Base-by-base conservation (phyloP, 1,140 invertebrate genomes). In the Camponotus floridanus region DNA sequence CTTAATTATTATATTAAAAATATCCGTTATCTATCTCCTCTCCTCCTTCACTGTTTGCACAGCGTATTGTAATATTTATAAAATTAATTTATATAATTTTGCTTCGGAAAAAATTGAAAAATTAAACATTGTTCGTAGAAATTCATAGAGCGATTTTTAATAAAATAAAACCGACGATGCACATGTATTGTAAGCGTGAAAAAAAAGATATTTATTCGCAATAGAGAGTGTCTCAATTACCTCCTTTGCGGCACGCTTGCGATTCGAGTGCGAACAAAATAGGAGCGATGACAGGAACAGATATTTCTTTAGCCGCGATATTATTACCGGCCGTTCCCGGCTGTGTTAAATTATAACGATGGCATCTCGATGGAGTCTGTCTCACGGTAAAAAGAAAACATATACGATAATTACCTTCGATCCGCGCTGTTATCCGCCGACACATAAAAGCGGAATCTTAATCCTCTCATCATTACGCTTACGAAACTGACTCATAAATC, bases 401-500 rank as follows among this genome's bases (percentile, higher is more conserved):
- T 65, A 85, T 86, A 83, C 90, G 86, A 87, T 90, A 91, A 90
- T 85, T 89, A 83, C 33, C 79, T 74, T 83, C 68, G 79, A 83
- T 81, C 55, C 51, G 18, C 48, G 67, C 48, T 39, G 79, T 81
- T 73, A 81, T 83, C 68, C 79, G 55, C 79, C 79, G 68, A 83
- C 79, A 83, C 68, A 59, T 83, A 74, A 83, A 83, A 74, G 79
- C 55, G 79, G 79, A 83, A 83, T 76, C 83, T 85, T 57, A 85
- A 85, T 85, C 73, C 73, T 78, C 31, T 45, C 83, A 62, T 85
- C 83, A 67, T 76, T 85, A 78, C 74, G 74, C 74, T 85, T 78
- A 85, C 83, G 83, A 85, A 85, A 78, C 83, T 48, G 68, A 74
- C 71, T 85, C 83, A 59, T 85, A 85, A 85, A 85, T 85, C 83